phyloP scores from a whole-genome alignment of 2,113 vertebrate genomes.

The Falcunculus frontatus region DNA sequence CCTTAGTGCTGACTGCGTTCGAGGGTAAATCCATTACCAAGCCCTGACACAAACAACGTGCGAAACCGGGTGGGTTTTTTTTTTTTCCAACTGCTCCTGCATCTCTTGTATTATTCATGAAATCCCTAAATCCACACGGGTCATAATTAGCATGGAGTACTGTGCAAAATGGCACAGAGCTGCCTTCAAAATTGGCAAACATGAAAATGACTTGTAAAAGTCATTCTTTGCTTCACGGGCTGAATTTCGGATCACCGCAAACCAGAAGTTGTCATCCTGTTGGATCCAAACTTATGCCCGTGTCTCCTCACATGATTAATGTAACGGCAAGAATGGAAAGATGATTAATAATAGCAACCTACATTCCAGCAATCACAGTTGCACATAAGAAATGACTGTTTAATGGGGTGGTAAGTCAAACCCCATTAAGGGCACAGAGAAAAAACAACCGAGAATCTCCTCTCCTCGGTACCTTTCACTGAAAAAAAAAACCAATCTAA shows the following conservation, averaged over 20 bases:
- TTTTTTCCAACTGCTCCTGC: neutral
- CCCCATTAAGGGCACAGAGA: neutral
- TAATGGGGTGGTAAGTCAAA: slow-evolving; percentile 49
- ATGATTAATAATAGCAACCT: slow-evolving; percentile 52
- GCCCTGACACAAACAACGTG: slow-evolving; percentile 14
- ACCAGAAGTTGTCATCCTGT: slow-evolving; percentile 2
- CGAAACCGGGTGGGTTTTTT: neutral
- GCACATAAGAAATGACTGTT: slow-evolving; percentile 45
- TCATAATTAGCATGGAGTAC: slow-evolving; percentile 1
- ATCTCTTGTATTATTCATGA: slow-evolving; percentile 19
- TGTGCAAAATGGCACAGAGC: slow-evolving; percentile 27
- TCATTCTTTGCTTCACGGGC: neutral
- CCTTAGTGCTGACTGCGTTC: slow-evolving; percentile 22
- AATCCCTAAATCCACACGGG: slow-evolving; percentile 4
- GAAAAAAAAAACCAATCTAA: neutral
- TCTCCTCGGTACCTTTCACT: neutral
- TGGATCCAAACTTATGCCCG: neutral
- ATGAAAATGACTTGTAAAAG: slow-evolving; percentile 11
- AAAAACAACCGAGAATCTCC: slow-evolving; percentile 9
- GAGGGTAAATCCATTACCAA: slow-evolving; percentile 24
- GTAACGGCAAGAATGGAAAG: neutral
- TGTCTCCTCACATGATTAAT: slow-evolving; percentile 26
- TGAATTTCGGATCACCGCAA: neutral
- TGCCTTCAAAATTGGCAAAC: slow-evolving; percentile 28
- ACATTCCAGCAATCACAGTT: slow-evolving; percentile 52